Evolutionary conservation across 2,113 vertebrate species (phyloP).

Genomic region (Heterocephalus glaber): DNA sequence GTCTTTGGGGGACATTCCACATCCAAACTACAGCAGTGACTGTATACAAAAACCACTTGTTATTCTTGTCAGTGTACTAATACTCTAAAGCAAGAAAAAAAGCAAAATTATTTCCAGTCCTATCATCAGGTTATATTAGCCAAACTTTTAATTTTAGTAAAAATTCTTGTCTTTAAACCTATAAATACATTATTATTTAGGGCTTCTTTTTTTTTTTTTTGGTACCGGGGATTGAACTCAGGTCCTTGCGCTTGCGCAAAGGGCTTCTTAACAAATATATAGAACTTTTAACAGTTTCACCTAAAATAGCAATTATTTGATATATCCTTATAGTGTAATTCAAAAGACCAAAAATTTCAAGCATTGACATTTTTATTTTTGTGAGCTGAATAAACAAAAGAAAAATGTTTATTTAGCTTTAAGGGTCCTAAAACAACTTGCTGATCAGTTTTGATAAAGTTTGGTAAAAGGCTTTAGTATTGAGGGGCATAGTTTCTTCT

Average conservation of each 20-base stretch:
- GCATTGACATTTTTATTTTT: neutral
- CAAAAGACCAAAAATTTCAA: slow-evolving; percentile 58
- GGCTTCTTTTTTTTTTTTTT: no score
- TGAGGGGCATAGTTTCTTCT: neutral
- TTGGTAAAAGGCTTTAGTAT: slow-evolving; percentile 39
- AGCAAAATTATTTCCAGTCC: neutral
- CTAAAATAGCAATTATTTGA: slow-evolving; percentile 62
- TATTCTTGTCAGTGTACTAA: slow-evolving; percentile 9
- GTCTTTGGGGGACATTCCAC: neutral
- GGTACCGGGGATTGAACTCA: no score
- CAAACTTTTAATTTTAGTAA: slow-evolving; percentile 54
- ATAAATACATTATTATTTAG: slow-evolving; percentile 44
- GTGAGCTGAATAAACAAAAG: neutral
- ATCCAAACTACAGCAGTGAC: neutral
- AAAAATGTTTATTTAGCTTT: neutral
- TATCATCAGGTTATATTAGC: fast-evolving
- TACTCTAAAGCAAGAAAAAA: slow-evolving; percentile 23
- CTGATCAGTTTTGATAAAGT: slow-evolving; percentile 42
- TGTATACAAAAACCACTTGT: slow-evolving; percentile 4
- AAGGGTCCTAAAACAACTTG: slow-evolving; percentile 8
- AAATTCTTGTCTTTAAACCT: slow-evolving; percentile 36
- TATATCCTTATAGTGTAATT: slow-evolving; percentile 45
- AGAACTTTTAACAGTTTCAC: slow-evolving; percentile 64
- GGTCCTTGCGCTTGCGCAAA: no score
- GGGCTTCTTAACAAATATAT: neutral